These are phyloP conservation scores for Apoda limacodes DNA, from an alignment of 2,888 invertebrate genomes.

Conservation along the genomic window DNA sequence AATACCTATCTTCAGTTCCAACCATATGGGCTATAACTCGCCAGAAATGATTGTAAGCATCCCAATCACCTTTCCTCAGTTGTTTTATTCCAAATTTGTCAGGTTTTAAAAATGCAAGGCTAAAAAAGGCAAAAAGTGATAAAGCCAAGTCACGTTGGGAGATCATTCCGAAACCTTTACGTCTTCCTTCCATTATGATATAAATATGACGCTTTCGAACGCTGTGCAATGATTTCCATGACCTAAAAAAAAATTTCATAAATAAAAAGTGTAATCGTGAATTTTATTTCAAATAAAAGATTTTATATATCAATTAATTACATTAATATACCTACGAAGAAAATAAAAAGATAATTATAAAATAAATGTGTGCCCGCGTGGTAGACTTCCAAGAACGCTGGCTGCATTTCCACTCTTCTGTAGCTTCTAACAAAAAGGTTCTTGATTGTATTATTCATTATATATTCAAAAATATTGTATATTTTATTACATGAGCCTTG, in stretches of 20 bases:
- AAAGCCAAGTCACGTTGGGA: conserved; percentile 83
- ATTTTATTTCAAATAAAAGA: neutral
- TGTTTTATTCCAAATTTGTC: conserved; percentile 71
- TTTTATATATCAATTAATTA: neutral
- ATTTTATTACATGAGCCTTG: neutral
- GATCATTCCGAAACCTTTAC: conserved; percentile 58
- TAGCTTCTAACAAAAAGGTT: neutral
- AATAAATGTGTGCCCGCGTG: no score
- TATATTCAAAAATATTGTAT: neutral
- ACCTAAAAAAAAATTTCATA: conserved; percentile 40
- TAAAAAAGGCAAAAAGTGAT: conserved; percentile 86
- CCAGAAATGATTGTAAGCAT: conserved; percentile 83
- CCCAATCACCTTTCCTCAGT: conserved; percentile 68
- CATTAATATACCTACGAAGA: no score
- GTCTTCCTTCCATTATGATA: conserved; percentile 52
- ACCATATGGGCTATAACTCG: conserved; percentile 79
- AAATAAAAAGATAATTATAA: no score
- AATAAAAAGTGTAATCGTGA: conserved; percentile 1
- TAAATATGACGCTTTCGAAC: conserved; percentile 73
- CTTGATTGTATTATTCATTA: neutral
- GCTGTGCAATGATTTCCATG: conserved; percentile 71
- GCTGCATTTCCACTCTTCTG: neutral
- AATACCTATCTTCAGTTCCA: conserved; percentile 79
- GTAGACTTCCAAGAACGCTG: no score
- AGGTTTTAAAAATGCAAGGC: conserved; percentile 71